These are phyloP conservation scores for Amblyopsis rosae DNA, from an alignment of 2,113 vertebrate species.

Conservation along the genomic window DNA sequence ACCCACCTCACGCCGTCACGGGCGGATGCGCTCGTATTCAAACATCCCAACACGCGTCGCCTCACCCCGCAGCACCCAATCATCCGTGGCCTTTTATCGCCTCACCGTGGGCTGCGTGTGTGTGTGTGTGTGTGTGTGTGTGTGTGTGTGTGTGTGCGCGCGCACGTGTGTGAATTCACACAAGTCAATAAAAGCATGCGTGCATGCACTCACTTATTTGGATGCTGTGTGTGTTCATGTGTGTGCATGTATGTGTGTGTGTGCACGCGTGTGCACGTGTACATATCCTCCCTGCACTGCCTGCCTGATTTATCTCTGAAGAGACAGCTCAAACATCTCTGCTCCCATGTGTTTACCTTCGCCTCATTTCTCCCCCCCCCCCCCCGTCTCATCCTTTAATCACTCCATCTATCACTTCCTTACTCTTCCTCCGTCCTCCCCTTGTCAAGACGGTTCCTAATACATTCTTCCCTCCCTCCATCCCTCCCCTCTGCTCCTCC, in stretches of 20 bases:
- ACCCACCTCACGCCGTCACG: conserved; percentile 66
- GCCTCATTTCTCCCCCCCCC: conserved; percentile 35
- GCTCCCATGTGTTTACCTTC: conserved; percentile 46
- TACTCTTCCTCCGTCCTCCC: conserved; percentile 55
- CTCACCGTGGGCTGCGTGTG: conserved; percentile 47
- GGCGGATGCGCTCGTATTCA: conserved; percentile 68
- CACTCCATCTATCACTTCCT: conserved; percentile 74
- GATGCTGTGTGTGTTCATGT: conserved; percentile 1
- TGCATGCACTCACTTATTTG: conserved; percentile 10
- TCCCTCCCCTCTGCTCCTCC: conserved; percentile 54
- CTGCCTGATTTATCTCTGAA: conserved; percentile 71
- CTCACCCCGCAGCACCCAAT: conserved; percentile 69
- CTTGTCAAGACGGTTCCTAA: too few species aligned
- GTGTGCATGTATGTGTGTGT: conserved; percentile 25
- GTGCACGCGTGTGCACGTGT: conserved; percentile 53
- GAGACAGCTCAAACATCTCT: conserved; percentile 62
- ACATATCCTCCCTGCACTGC: conserved; percentile 59
- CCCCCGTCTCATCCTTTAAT: conserved; percentile 9
- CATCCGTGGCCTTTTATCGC: conserved; percentile 74
- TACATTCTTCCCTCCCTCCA: conserved; percentile 18
- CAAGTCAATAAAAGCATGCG: neutral
- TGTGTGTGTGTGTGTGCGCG: conserved; percentile 52
- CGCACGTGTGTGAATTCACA: conserved; percentile 51
- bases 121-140: conserved; percentile 26
- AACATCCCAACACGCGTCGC: conserved; percentile 71